Conservation (phyloP, 2,797 vertebrate species). For the Manis pentadactyla region DNA sequence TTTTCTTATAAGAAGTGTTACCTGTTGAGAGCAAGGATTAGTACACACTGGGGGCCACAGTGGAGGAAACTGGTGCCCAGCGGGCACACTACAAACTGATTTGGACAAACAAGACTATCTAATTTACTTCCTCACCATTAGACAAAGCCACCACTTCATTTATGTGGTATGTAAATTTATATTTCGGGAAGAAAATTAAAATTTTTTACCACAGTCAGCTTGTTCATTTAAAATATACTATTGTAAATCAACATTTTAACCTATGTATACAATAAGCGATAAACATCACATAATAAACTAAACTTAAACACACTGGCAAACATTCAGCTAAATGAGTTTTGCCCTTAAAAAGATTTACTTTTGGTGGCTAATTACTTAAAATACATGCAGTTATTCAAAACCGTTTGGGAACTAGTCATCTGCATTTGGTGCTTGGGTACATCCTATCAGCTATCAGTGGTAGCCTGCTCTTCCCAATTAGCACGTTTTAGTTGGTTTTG, state of each 20-base stretch:
- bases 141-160: background rate
- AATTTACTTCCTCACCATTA: background rate
- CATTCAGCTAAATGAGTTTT: background rate
- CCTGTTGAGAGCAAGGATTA: background rate
- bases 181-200: background rate
- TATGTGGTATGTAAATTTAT: background rate
- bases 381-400: background rate
- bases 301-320: background rate
- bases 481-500: background rate
- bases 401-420: background rate
- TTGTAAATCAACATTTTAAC: background rate
- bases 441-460: background rate
- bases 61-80: background rate
- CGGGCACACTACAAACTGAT: background rate
- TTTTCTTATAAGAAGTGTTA: background rate
- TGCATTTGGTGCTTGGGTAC: background rate
- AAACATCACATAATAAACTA: background rate
- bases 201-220: background rate
- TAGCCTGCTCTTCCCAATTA: background rate
- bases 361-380: background rate
- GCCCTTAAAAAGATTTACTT: background rate
- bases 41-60: background rate
- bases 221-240: background rate
- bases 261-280: background rate
- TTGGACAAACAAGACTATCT: background rate